Evolutionary conservation across 1,140 invertebrate genomes (phyloP), one percentile per base, ranked within the genome.

Genomic region (Marisa cornuarietis): DNA sequence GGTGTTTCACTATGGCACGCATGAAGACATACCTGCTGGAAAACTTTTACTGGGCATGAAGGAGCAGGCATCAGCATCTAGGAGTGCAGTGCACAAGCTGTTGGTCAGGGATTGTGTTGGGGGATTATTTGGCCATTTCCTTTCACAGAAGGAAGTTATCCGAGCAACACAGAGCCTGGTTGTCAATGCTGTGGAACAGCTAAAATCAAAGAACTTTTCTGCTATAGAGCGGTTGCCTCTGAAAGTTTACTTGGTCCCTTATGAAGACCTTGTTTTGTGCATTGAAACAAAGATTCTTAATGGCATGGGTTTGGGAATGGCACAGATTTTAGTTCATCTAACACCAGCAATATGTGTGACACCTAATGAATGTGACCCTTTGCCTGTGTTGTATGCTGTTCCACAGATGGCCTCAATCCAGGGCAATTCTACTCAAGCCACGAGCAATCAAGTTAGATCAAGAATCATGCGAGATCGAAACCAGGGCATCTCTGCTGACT

Each of bases 151-250:
- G 61, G 74, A 83, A 63, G 77, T 85, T 62, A 24, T 78, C 9
- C 62, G 68, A 62, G 31, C 76, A 14, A 79, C 83, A 11, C 83
- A 86, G 63, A 80, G 72, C n/a, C 51, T 88, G 78, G 54, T 87
- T 9, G 82, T 85, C 14, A 82, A 78, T 24, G 83, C 85, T 72
- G 58, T 88, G 20, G 81, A 85, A 68, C 85, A 80, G 61, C 77
- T 89, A 16, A 85, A 84, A 51, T 83, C 82, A 58, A 83, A 82
- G 58, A 81, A 81, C 51, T 82, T 84, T 58, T 85, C 78, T 42
- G 65, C 83, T 3, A 83, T 86, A 58, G 88, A 88, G 58, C 78
- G 83, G 42, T 76, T 89, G 5, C 87, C 88, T n/a, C 87, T 87
- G 76, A 82, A 78, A 61, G 78, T 89, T 18, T 82, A 85, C 49